Percentiles rank a stretch among this genome's conserved stretches.
These are phyloP conservation scores for Chlorodrepanis virens DNA, from an alignment of 2,113 vertebrate genomes.

Conservation along the genomic window DNA sequence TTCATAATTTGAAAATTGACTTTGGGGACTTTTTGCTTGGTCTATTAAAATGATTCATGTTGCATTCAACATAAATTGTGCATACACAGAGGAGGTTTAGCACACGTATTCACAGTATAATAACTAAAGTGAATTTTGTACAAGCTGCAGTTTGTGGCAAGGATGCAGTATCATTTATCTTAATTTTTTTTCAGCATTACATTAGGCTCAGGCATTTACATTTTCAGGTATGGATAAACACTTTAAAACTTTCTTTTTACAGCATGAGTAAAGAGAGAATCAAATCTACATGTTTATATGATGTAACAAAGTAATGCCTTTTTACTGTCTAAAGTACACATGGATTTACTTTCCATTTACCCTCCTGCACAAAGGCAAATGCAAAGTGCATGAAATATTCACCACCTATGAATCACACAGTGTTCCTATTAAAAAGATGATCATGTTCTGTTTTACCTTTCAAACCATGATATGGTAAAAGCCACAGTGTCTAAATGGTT, in stretches of 20 bases:
- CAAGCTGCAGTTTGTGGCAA: constrained; percentile 81
- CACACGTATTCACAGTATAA: constrained; percentile 77
- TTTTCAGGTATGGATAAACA: constrained; percentile 81
- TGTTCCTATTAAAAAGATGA: constrained; percentile 66
- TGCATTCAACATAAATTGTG: constrained; percentile 93
- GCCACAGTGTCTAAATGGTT: constrained; percentile 35
- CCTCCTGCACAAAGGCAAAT: constrained; percentile 81
- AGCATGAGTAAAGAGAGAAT: constrained; percentile 81
- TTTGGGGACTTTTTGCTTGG: constrained; percentile 85
- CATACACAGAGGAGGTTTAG: constrained; percentile 90
- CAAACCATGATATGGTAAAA: constrained; percentile 21
- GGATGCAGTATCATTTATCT: constrained; percentile 83
- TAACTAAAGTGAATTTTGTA: constrained; percentile 85
- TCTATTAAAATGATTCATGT: constrained; percentile 99
- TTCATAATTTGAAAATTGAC: constrained; percentile 90
- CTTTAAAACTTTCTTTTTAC: constrained; percentile 83
- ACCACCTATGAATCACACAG: constrained; percentile 69
- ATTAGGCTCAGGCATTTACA: constrained; percentile 81
- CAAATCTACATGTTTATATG: constrained; percentile 93
- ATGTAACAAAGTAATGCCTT: constrained; percentile 90
- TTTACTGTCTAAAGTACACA: constrained; percentile 89
- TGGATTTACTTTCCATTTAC: constrained; percentile 93
- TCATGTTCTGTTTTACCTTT: constrained; percentile 54
- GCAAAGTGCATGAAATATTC: constrained; percentile 91
- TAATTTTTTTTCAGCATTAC: constrained; percentile 82